A percentile compares a stretch with the other conserved stretches of the same genome.
Conservation (phyloP, 1,140 invertebrate genomes). For the Ceratina australensis region DNA sequence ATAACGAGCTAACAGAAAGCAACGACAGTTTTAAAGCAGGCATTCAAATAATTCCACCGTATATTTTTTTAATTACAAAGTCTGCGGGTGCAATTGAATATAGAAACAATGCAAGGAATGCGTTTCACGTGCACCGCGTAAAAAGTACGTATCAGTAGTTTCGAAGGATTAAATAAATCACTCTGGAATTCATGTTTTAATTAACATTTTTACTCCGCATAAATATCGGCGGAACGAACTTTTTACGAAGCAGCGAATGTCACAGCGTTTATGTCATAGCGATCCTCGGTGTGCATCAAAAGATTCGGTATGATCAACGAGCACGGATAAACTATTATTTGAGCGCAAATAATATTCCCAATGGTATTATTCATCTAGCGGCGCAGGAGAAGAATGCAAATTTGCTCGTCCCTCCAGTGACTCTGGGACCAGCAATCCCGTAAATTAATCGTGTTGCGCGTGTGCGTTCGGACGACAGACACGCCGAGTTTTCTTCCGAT, state of each 20-base stretch:
- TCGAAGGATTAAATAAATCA: no score
- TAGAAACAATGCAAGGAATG: no score
- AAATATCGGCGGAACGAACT: no score
- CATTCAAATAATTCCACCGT: no score
- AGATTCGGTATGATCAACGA: background rate
- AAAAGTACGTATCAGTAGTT: no score
- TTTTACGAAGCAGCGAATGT: no score
- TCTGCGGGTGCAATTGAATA: no score
- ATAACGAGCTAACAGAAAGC: slow-evolving; percentile 44
- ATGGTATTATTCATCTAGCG: background rate
- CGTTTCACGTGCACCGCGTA: no score
- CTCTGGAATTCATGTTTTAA: no score
- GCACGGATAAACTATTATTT: slow-evolving; percentile 9
- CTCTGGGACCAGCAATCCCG: background rate
- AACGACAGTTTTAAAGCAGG: background rate
- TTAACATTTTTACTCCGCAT: no score
- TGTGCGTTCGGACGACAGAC: slow-evolving; percentile 42
- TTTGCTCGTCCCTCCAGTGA: background rate
- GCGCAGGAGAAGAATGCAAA: slow-evolving; percentile 1
- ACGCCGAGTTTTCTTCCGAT: background rate
- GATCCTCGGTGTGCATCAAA: no score
- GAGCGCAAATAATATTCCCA: background rate
- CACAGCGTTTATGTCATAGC: background rate
- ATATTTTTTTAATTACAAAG: no score
- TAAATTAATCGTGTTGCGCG: slow-evolving; percentile 38